A percentile compares a stretch with the other conserved stretches of the same genome.
Conservation (phyloP, 1,140 invertebrate species). For the Hypsibius dujardini region DNA sequence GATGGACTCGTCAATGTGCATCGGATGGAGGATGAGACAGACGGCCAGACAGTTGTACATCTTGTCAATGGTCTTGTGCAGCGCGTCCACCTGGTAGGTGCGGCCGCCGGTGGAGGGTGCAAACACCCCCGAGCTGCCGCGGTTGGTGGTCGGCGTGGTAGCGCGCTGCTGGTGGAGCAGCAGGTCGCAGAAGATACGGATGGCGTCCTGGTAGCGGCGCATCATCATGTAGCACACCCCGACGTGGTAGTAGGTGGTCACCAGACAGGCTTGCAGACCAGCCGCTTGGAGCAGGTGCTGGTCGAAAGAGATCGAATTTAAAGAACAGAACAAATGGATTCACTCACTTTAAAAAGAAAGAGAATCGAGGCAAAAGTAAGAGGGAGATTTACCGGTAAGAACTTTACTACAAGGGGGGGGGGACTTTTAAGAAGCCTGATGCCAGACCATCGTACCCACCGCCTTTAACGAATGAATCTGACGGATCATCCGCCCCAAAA, state of each 20-base stretch:
- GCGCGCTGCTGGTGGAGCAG: slow-evolving; percentile 89
- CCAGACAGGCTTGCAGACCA: slow-evolving; percentile 88
- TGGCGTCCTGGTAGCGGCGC: slow-evolving; percentile 93
- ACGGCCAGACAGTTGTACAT: slow-evolving; percentile 94
- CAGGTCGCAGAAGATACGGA: slow-evolving; percentile 88
- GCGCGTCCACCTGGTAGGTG: slow-evolving; percentile 26
- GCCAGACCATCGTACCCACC: too few relatives aligned
- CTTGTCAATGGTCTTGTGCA: slow-evolving; percentile 84
- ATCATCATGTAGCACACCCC: slow-evolving; percentile 99
- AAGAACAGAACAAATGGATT: not conserved
- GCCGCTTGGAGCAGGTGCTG: slow-evolving; percentile 13
- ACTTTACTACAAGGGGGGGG: too few relatives aligned
- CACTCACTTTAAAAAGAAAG: not conserved
- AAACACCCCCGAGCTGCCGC: not conserved
- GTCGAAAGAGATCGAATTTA: slow-evolving; percentile 6
- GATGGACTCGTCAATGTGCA: slow-evolving; percentile 93
- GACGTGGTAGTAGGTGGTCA: slow-evolving; percentile 96
- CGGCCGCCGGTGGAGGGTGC: not conserved
- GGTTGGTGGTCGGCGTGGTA: slow-evolving; percentile 31
- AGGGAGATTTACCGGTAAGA: too few relatives aligned
- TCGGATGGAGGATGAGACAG: slow-evolving; percentile 88
- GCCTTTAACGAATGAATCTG: too few relatives aligned
- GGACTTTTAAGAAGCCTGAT: too few relatives aligned
- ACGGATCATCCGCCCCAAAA: too few relatives aligned
- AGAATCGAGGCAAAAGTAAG: too few relatives aligned